These are phyloP conservation scores for Drosophila rhopaloa DNA, from an alignment of 1,140 invertebrate genomes.

Conservation along the genomic window DNA sequence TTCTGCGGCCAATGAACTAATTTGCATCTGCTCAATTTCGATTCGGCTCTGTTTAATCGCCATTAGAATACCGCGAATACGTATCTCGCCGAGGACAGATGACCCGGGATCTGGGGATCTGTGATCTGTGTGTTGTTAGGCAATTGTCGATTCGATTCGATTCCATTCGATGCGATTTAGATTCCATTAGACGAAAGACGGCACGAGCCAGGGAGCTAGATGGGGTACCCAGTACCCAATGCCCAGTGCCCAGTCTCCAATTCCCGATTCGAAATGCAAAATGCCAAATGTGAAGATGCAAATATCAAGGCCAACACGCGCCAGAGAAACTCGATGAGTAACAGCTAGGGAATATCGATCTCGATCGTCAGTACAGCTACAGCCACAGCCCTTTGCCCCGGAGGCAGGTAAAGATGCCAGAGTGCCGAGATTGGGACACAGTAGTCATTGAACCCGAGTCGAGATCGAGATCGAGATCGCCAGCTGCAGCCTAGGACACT, in stretches of 20 bases:
- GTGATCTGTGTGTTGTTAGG: not conserved
- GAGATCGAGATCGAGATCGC: not conserved
- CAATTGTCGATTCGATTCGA: not conserved
- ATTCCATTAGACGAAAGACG: not conserved
- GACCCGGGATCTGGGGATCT: constrained; percentile 1
- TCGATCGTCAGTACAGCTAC: constrained; percentile 8
- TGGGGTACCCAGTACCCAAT: not conserved
- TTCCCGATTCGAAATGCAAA: constrained; percentile 7
- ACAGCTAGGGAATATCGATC: constrained; percentile 6
- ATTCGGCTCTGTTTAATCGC: not conserved
- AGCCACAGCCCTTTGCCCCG: not conserved
- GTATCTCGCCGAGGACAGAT: not conserved
- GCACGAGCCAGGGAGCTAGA: not conserved
- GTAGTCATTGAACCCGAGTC: constrained; percentile 26
- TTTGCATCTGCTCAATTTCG: constrained; percentile 48
- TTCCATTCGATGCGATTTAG: not conserved
- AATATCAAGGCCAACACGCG: constrained; percentile 58
- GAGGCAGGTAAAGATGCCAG: constrained; percentile 14
- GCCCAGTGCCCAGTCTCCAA: not conserved
- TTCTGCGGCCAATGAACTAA: constrained; percentile 56
- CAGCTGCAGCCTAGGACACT: constrained; percentile 45
- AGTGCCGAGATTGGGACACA: not conserved
- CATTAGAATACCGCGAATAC: constrained; percentile 4
- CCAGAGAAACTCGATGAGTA: not conserved
- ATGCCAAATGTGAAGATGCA: constrained; percentile 63